Evolutionary conservation across 2,113 vertebrate species (phyloP).

Genomic region (Mustelus asterias): DNA sequence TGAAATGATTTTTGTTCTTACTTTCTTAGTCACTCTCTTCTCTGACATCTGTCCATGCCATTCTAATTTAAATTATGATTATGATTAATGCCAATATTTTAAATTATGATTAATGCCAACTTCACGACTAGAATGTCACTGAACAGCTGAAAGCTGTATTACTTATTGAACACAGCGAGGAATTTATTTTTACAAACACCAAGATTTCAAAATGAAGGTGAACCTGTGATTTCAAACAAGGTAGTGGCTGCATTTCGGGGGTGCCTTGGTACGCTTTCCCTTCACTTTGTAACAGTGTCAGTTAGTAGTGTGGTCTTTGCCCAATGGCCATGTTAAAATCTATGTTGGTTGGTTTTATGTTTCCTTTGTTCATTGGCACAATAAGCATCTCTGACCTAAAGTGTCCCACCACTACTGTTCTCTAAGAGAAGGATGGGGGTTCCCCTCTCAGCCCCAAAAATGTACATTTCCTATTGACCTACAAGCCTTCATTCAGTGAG

Average conservation of each 20-base stretch:
- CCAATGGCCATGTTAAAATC: neutral
- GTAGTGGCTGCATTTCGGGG: neutral
- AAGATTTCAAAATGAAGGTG: neutral
- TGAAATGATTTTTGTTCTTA: neutral
- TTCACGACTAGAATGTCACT: neutral
- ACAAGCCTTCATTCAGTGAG: no score
- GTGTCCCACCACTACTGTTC: neutral
- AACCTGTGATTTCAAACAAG: neutral
- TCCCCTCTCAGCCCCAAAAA: no score
- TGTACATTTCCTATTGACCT: no score
- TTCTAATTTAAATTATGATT: neutral
- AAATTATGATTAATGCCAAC: neutral
- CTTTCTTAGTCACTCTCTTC: neutral
- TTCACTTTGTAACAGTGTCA: no score
- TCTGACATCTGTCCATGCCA: neutral
- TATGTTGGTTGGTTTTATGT: neutral
- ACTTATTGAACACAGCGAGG: neutral
- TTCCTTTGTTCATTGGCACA: neutral
- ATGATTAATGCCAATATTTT: no score
- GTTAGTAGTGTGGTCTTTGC: neutral
- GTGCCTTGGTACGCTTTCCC: neutral
- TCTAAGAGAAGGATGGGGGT: neutral
- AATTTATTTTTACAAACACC: neutral
- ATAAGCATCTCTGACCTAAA: neutral
- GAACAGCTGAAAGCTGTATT: neutral